Conservation (phyloP, 2,888 invertebrate genomes). For the Apodemia mormo region DNA sequence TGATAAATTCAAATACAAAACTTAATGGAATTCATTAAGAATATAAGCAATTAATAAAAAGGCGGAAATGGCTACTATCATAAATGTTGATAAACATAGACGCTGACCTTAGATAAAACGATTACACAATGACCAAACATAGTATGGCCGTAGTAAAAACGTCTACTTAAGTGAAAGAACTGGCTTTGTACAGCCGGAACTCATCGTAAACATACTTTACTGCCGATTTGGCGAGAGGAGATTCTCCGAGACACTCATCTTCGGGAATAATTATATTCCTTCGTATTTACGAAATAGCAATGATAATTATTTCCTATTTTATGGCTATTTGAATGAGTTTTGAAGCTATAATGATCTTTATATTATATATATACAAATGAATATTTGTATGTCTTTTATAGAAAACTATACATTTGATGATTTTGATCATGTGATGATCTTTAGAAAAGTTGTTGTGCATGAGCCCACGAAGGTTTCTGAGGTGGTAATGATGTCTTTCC, state of each 20-base stretch:
- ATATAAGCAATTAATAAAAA: background rate
- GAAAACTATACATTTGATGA: no score
- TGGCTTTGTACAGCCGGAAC: slow-evolving; percentile 2
- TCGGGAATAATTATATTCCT: background rate
- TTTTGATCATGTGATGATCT: no score
- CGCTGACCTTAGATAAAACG: slow-evolving; percentile 2
- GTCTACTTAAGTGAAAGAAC: slow-evolving; percentile 5
- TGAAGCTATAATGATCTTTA: no score
- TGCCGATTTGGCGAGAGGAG: background rate
- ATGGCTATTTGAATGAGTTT: no score
- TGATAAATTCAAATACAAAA: background rate
- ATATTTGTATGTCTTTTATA: no score
- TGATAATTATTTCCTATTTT: background rate
- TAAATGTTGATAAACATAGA: slow-evolving; percentile 4
- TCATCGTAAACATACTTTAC: slow-evolving; percentile 8
- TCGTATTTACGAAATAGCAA: background rate
- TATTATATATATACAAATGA: no score
- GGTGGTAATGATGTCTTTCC: no score
- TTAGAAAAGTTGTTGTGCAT: no score
- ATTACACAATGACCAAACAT: slow-evolving; percentile 5
- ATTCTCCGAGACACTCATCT: slow-evolving; percentile 7
- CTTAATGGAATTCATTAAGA: background rate
- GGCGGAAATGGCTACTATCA: slow-evolving; percentile 1
- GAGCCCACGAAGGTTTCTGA: no score
- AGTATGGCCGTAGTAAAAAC: slow-evolving; percentile 5